Conservation (phyloP, 2,797 vertebrate genomes). For the Chelon auratus region DNA sequence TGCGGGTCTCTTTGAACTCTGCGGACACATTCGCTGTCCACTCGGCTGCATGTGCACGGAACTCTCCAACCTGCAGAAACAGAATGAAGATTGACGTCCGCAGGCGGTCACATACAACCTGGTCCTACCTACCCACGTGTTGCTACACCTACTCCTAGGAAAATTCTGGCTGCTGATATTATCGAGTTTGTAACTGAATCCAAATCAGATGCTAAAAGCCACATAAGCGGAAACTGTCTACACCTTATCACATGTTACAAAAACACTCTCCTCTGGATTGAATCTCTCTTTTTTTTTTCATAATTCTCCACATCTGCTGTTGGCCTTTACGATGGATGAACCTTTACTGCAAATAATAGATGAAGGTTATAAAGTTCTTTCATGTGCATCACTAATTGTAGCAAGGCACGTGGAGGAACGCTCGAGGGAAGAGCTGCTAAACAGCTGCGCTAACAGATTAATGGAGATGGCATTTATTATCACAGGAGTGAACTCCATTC, state of each 20-base stretch:
- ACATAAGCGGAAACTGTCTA: background rate
- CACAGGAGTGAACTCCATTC: slow-evolving; percentile 20
- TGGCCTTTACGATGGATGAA: background rate
- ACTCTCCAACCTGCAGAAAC: slow-evolving; percentile 92
- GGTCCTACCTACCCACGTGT: background rate
- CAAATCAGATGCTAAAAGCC: background rate
- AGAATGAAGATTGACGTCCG: slow-evolving; percentile 12
- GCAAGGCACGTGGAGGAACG: background rate
- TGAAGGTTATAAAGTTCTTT: slow-evolving; percentile 14
- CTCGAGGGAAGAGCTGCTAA: slow-evolving; percentile 23
- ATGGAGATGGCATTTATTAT: slow-evolving; percentile 30
- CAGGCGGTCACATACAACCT: background rate
- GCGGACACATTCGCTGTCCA: slow-evolving; percentile 99
- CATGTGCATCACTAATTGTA: slow-evolving; percentile 7
- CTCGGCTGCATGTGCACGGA: slow-evolving; percentile 95
- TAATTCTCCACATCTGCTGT: background rate
- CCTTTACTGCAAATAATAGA: slow-evolving; percentile 29
- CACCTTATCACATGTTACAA: background rate
- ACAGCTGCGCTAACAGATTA: slow-evolving; percentile 21
- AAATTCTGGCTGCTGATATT: background rate
- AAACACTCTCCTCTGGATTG: background rate
- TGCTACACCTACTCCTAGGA: background rate
- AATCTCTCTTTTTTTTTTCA: background rate
- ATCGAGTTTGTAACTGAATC: background rate
- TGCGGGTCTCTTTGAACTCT: slow-evolving; percentile 97